These are phyloP conservation scores for Sebastes miniatus DNA, from an alignment of 2,797 vertebrate genomes.

Conservation along the genomic window DNA sequence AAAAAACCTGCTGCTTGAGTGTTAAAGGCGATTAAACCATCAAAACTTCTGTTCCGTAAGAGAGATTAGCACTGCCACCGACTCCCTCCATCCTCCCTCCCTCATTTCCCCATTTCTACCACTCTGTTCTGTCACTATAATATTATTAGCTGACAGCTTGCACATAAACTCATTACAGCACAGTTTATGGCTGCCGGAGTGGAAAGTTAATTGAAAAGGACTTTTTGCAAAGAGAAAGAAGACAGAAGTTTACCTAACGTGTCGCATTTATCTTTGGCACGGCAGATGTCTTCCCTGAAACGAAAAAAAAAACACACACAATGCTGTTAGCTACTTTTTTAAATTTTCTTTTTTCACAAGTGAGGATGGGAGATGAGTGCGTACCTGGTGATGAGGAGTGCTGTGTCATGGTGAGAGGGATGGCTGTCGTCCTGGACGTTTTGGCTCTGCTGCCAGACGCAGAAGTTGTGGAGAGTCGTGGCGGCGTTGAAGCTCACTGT, in stretches of 20 bases:
- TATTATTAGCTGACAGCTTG: conserved; percentile 67
- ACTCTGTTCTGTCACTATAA: conserved; percentile 65
- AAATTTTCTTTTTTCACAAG: background rate
- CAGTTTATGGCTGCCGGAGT: conserved; percentile 39
- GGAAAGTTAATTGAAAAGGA: conserved; percentile 44
- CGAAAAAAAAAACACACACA: background rate
- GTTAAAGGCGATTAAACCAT: conserved; percentile 68
- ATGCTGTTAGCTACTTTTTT: background rate
- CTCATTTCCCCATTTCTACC: conserved; percentile 53
- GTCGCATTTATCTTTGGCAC: conserved; percentile 95
- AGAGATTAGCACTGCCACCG: conserved; percentile 62
- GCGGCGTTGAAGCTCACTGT: conserved; percentile 92
- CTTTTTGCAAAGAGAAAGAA: conserved; percentile 24
- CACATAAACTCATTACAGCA: conserved; percentile 62
- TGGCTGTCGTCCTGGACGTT: conserved; percentile 91
- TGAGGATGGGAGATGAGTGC: background rate
- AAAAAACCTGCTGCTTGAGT: conserved; percentile 5
- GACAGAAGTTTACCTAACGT: conserved; percentile 89
- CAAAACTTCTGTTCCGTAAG: conserved; percentile 56
- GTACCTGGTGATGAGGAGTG: conserved; percentile 96
- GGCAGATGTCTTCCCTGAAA: conserved; percentile 96
- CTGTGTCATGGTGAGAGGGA: conserved; percentile 94
- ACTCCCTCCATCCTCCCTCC: conserved; percentile 29
- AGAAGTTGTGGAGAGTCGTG: conserved; percentile 94
- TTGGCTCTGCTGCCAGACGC: conserved; percentile 94